These are phyloP conservation scores for Nezara viridula DNA, from an alignment of 2,888 invertebrate genomes.

Conservation along the genomic window DNA sequence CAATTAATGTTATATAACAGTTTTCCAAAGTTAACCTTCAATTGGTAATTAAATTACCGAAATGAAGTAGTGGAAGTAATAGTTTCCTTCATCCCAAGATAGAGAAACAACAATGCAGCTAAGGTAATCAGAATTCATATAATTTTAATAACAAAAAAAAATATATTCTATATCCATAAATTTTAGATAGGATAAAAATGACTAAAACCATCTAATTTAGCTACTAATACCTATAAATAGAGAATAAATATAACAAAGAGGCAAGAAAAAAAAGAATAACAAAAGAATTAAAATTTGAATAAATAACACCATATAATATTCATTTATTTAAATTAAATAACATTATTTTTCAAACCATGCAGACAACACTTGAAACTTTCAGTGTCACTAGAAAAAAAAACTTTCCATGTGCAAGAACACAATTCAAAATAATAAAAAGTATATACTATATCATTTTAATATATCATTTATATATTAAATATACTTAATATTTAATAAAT, in stretches of 20 bases:
- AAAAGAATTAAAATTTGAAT: conserved; percentile 43
- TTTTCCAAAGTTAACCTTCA: background rate
- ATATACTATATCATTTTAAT: background rate
- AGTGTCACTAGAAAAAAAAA: conserved; percentile 6
- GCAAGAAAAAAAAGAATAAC: conserved; percentile 22
- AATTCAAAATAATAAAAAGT: background rate
- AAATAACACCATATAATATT: conserved; percentile 7
- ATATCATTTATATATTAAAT: background rate
- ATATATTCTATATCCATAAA: background rate
- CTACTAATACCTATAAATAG: background rate
- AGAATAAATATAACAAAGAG: conserved; percentile 32
- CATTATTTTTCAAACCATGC: conserved; percentile 6
- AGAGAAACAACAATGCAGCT: background rate
- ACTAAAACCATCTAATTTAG: background rate
- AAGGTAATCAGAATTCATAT: background rate
- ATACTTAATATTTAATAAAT: background rate
- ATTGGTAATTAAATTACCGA: background rate
- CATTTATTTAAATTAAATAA: conserved; percentile 36
- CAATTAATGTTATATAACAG: background rate
- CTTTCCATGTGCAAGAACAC: conserved; percentile 4
- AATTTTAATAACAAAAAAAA: background rate
- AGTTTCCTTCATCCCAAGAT: conserved; percentile 5
- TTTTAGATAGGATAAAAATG: background rate
- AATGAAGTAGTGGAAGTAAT: background rate
- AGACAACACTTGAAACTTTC: background rate